Evolutionary conservation across 2,797 vertebrate genomes (phyloP), one percentile per base, ranked within the genome.

Genomic region (Oreortyx pictus): DNA sequence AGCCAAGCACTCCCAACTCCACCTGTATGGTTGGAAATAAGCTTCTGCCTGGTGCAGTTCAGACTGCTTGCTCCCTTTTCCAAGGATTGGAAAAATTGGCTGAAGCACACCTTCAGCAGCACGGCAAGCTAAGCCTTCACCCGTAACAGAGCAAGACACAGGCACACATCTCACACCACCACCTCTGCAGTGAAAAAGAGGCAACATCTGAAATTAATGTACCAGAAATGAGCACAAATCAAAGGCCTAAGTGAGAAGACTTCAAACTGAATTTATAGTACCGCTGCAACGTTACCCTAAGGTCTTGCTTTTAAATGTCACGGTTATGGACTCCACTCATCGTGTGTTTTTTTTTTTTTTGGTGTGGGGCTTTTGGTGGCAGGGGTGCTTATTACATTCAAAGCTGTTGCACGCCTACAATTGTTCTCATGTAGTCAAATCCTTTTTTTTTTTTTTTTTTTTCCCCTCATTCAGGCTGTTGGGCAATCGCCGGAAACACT

Each of bases 401-500:
- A 7, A 66, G 44, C 43, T 8, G 1, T 39, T 73, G 44, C 50
- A 18, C 49, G 29, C 20, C 46, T 77, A 33, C 13, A 70, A 23
- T 73, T 5, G 0, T 25, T 81, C 60, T 67, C 62, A 31, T 20
- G 33, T 25, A 84, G 70, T 76, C 60, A 67, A 75, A 19, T 31
- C 18, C 11, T 25, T 33, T 65, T 56, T 61, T 64, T 76, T 9
- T 76, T n/a, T 16, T n/a, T 10, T 25, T 33, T 65, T 56, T 68
- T 64, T 76, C 7, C 71, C 61, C 68, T 73, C 39, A 33, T 37
- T 82, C 61, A 52, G 54, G 31, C 56, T 64, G 60, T 86, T 81
- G 70, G 82, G 90, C 87, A 95, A 94, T 19, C 66, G 56, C 82
- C 50, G 92, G 90, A 94, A 95, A 88, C 75, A 7, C 39, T 86